These are phyloP conservation scores for Diarsia rubi DNA, from an alignment of 2,888 invertebrate species.

Conservation along the genomic window DNA sequence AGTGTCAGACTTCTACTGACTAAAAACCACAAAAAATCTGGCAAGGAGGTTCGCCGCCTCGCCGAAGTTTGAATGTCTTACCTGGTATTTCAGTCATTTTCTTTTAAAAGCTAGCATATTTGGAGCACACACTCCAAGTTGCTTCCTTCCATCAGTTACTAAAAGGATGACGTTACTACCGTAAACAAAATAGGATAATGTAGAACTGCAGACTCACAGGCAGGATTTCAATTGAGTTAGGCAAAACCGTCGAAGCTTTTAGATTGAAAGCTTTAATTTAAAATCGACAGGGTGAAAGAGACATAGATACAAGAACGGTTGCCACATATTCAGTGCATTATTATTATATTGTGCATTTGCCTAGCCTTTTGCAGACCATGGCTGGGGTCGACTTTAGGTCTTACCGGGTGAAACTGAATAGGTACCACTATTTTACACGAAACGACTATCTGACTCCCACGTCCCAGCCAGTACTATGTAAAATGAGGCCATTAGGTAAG, in stretches of 20 bases:
- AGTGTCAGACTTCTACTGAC: too few species aligned
- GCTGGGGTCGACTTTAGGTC: too few species aligned
- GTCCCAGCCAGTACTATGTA: too few species aligned
- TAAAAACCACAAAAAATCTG: too few species aligned
- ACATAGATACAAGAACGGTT: neutral
- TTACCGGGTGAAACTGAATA: too few species aligned
- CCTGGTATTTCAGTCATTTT: neutral
- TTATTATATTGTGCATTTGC: too few species aligned
- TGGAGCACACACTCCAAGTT: neutral
- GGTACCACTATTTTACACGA: too few species aligned
- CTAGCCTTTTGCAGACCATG: too few species aligned
- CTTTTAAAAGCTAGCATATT: neutral
- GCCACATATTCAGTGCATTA: neutral
- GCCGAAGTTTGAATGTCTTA: too few species aligned
- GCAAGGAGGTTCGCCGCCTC: too few species aligned
- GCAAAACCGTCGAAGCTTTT: conserved; percentile 14
- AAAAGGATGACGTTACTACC: neutral
- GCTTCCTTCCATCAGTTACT: neutral
- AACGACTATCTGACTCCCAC: too few species aligned
- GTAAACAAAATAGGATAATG: conserved; percentile 1
- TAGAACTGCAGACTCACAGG: conserved; percentile 3
- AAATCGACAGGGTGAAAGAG: neutral
- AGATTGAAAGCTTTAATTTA: neutral
- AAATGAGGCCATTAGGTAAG: too few species aligned
- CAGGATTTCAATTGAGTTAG: conserved; percentile 19